Evolutionary conservation across 2,113 vertebrate species (phyloP).

Genomic region (Gnathonemus echidnorhynchus): DNA sequence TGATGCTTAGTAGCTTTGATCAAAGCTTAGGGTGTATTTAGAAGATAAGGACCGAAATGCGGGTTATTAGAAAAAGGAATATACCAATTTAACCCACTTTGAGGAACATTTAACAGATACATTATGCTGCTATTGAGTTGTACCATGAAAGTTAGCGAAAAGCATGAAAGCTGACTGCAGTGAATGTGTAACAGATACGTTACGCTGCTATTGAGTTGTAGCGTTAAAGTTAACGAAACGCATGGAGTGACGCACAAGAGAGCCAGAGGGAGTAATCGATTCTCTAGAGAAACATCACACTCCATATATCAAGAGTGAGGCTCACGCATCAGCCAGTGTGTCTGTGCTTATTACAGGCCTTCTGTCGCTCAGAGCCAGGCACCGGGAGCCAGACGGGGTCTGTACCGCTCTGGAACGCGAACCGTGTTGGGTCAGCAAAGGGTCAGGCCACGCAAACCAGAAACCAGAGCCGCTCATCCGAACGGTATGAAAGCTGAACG

Average conservation of each 20-base stretch:
- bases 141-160: slow-evolving; percentile 21
- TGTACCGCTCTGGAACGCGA: neutral
- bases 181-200: neutral
- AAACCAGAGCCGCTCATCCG: neutral
- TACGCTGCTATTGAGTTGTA: neutral
- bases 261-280: slow-evolving; percentile 28
- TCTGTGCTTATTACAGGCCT: slow-evolving; percentile 47
- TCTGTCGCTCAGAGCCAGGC: slow-evolving; percentile 42
- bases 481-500: neutral
- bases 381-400: neutral
- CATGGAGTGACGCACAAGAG: slow-evolving; percentile 32
- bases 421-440: slow-evolving; percentile 13
- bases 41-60: neutral
- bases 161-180: slow-evolving; percentile 16
- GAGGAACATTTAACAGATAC: neutral
- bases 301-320: slow-evolving; percentile 52
- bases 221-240: slow-evolving; percentile 24
- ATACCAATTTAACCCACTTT: neutral
- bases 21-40: neutral
- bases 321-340: slow-evolving; percentile 41
- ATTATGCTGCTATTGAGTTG: neutral
- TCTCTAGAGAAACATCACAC: slow-evolving; percentile 40
- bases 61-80: too few species aligned
- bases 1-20: neutral
- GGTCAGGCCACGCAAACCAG: slow-evolving; percentile 2